Evolutionary conservation across 2,888 invertebrate species (phyloP).

Genomic region (Microctonus aethiopoides): DNA sequence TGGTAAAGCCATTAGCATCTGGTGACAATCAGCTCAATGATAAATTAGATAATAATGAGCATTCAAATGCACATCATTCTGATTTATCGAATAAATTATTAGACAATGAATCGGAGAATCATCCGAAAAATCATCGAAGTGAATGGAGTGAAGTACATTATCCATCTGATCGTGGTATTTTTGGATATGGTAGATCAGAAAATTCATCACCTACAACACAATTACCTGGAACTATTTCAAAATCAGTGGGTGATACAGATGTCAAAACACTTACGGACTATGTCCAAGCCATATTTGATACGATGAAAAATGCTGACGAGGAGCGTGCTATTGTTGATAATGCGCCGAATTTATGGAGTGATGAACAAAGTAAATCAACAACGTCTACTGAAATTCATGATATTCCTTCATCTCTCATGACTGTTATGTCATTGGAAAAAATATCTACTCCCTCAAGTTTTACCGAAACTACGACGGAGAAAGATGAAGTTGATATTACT

Average conservation of each 20-base stretch:
- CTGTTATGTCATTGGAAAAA: not conserved
- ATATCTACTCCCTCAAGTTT: too few species aligned
- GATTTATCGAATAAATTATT: constrained; percentile 41
- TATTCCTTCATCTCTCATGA: not conserved
- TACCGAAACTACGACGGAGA: not conserved
- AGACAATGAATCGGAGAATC: constrained; percentile 51
- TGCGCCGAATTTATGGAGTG: constrained; percentile 23
- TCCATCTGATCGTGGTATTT: constrained; percentile 42
- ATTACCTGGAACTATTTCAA: constrained; percentile 39
- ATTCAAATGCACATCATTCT: constrained; percentile 55
- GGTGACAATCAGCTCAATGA: constrained; percentile 5
- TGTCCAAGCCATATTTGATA: constrained; percentile 62
- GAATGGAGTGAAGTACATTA: constrained; percentile 62
- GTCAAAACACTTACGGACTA: constrained; percentile 56
- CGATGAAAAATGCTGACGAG: constrained; percentile 59
- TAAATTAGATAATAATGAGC: constrained; percentile 32
- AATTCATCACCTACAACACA: constrained; percentile 31
- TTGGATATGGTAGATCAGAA: constrained; percentile 31
- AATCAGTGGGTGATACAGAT: constrained; percentile 38
- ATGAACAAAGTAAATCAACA: constrained; percentile 26
- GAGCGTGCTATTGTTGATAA: constrained; percentile 33
- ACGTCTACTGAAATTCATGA: constrained; percentile 24
- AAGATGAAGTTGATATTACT: not conserved
- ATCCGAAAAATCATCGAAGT: constrained; percentile 60
- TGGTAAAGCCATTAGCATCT: constrained; percentile 9